phyloP scores from a whole-genome alignment of 2,113 vertebrate species.

The Puntigrus tetrazona region DNA sequence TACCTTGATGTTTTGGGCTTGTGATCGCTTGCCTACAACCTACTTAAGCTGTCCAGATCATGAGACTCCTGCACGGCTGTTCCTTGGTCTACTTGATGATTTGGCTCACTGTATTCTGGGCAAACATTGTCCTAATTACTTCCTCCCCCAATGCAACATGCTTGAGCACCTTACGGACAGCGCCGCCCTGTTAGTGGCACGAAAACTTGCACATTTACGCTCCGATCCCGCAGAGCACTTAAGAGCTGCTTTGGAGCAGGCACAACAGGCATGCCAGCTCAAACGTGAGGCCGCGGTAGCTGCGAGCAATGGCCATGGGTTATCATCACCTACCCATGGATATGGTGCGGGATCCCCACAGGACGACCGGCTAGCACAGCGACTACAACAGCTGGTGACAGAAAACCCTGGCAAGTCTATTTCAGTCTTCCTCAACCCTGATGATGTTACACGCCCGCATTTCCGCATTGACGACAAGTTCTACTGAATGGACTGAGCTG shows the following conservation, averaged over 20 bases:
- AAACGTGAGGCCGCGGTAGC: conserved; percentile 71
- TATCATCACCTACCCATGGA: conserved; percentile 65
- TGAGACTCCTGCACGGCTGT: conserved; percentile 77
- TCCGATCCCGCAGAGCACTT: conserved; percentile 81
- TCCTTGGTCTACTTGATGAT: conserved; percentile 84
- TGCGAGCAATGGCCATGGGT: conserved; percentile 65
- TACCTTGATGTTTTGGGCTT: conserved; percentile 85
- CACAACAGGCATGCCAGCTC: conserved; percentile 77
- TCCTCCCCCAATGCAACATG: conserved; percentile 83
- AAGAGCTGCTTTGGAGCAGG: conserved; percentile 80
- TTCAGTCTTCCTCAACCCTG: conserved; percentile 82
- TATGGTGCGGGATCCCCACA: conserved; percentile 70
- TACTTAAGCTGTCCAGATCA: conserved; percentile 76
- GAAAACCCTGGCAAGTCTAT: conserved; percentile 83
- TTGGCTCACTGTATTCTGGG: conserved; percentile 81
- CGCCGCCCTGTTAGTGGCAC: conserved; percentile 73
- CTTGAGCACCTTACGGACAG: conserved; percentile 74
- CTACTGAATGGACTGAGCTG: conserved; percentile 65
- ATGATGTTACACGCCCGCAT: conserved; percentile 79
- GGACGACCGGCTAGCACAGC: conserved; percentile 77
- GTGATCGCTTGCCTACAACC: conserved; percentile 80
- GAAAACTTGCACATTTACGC: conserved; percentile 78
- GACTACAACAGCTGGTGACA: conserved; percentile 80
- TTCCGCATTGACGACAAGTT: conserved; percentile 84
- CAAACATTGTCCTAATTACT: conserved; percentile 84